Evolutionary conservation across 1,140 invertebrate species (phyloP).

Genomic region (Cylas formicarius): DNA sequence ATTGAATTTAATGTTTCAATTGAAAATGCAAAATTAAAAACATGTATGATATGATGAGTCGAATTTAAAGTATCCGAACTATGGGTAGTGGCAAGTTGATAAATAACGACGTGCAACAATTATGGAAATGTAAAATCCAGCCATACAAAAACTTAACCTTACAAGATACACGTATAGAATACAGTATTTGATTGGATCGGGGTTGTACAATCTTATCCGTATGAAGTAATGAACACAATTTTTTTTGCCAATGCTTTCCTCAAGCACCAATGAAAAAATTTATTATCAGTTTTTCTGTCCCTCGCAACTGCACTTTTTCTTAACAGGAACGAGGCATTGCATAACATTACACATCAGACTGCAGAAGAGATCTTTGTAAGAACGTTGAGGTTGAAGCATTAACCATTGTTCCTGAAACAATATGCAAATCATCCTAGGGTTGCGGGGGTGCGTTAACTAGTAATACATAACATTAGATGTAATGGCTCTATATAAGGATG

Average conservation of each 20-base stretch:
- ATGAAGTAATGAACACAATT: conserved; percentile 4
- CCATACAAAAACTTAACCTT: neutral
- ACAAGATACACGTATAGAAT: neutral
- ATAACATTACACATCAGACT: conserved; percentile 30
- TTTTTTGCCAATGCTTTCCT: neutral
- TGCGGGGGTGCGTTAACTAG: neutral
- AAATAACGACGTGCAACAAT: too few relatives aligned
- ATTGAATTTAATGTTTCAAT: too few relatives aligned
- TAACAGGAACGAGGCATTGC: conserved; percentile 28
- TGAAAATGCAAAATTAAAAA: too few relatives aligned
- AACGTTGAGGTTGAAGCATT: conserved; percentile 17
- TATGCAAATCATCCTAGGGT: too few relatives aligned
- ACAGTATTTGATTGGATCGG: too few relatives aligned
- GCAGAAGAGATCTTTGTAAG: conserved; percentile 32
- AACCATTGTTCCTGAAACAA: conserved; percentile 28
- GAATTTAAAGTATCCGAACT: too few relatives aligned
- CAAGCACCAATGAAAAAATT: neutral
- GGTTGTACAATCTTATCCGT: too few relatives aligned
- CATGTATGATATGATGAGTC: too few relatives aligned
- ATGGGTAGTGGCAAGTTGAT: too few relatives aligned
- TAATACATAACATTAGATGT: neutral
- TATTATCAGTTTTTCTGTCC: conserved; percentile 12
- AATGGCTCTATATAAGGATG: too few relatives aligned
- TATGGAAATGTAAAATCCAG: neutral
- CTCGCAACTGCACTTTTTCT: conserved; percentile 34